phyloP scores from a whole-genome alignment of 2,888 invertebrate species.

The Pecten maximus region DNA sequence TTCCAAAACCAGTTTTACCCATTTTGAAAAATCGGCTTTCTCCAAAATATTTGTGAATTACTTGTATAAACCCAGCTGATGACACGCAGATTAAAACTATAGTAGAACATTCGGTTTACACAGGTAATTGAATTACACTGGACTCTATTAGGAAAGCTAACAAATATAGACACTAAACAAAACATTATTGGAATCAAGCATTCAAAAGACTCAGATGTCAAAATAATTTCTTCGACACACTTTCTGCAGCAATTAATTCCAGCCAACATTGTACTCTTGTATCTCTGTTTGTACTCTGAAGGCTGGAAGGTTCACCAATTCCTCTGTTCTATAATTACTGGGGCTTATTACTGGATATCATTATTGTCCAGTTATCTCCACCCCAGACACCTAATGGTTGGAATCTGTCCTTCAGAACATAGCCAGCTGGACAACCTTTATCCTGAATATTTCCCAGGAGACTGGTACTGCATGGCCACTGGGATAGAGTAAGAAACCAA shows the following conservation, averaged over 20 bases:
- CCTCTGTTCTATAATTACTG: neutral
- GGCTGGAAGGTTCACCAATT: too few species aligned
- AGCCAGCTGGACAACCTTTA: neutral
- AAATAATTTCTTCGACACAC: neutral
- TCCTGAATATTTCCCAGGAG: neutral
- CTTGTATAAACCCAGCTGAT: too few species aligned
- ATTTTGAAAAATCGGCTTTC: too few species aligned
- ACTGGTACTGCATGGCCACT: neutral
- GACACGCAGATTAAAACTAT: too few species aligned
- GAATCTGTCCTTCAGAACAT: neutral
- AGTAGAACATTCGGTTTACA: too few species aligned
- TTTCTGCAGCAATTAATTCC: neutral
- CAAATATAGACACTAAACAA: too few species aligned
- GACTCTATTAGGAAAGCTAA: too few species aligned
- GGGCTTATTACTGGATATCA: neutral
- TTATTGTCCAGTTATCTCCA: neutral
- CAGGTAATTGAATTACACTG: too few species aligned
- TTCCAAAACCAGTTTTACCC: too few species aligned
- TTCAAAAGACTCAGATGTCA: too few species aligned
- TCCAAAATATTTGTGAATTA: too few species aligned
- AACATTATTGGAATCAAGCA: too few species aligned
- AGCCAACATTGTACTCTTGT: neutral
- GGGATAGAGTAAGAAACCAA: neutral
- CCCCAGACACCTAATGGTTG: neutral
- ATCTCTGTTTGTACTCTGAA: neutral